Percentiles rank a stretch among this genome's conserved stretches.
These are phyloP conservation scores for Pilophorus perplexus DNA, from an alignment of 2,888 invertebrate species.

Conservation along the genomic window DNA sequence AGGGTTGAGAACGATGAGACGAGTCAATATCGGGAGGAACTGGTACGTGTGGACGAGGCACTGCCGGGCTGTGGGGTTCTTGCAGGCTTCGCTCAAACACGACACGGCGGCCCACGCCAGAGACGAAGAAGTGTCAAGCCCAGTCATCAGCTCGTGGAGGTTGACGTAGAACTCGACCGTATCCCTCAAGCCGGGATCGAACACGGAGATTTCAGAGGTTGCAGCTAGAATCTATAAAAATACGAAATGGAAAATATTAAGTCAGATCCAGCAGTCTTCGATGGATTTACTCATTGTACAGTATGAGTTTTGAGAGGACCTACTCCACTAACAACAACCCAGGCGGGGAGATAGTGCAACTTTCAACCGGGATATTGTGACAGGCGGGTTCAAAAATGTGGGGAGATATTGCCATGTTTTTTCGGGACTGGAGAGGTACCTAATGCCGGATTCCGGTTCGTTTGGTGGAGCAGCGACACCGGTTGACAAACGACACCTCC, in stretches of 20 bases:
- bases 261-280: background rate
- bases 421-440: too few relatives aligned
- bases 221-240: constrained; percentile 10
- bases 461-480: too few relatives aligned
- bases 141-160: constrained; percentile 64
- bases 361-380: background rate
- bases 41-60: constrained; percentile 68
- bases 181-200: constrained; percentile 64
- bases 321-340: too few relatives aligned
- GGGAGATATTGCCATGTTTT: too few relatives aligned
- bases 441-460: too few relatives aligned
- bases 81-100: constrained; percentile 63
- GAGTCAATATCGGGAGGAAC: constrained; percentile 65
- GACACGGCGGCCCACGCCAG: constrained; percentile 65
- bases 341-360: too few relatives aligned
- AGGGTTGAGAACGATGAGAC: constrained; percentile 58
- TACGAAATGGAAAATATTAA: background rate
- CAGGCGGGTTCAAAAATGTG: too few relatives aligned
- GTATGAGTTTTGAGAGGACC: background rate
- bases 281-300: background rate
- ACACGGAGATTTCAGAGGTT: constrained; percentile 52
- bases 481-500: too few relatives aligned
- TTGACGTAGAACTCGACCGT: constrained; percentile 67
- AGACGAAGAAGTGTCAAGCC: constrained; percentile 58
- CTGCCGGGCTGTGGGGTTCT: constrained; percentile 61